Evolutionary conservation across 2,113 vertebrate species (phyloP), one percentile per base, ranked within the genome.

Genomic region (Tachycineta bicolor): DNA sequence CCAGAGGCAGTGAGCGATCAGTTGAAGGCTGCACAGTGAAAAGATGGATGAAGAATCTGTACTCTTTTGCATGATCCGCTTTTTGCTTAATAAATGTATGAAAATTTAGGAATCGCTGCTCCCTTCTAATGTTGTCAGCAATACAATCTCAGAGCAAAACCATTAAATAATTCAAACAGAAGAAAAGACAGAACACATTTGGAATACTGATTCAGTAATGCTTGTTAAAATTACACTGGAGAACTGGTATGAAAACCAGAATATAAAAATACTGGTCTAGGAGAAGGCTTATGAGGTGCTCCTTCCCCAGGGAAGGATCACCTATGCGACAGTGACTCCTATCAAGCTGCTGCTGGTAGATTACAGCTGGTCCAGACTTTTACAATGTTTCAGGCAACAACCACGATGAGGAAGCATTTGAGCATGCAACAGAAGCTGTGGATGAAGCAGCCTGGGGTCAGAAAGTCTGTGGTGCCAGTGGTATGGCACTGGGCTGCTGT

Each of bases 131-230:
- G 37, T 44, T 19, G 11, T 26, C 71, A 88, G 55, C 50, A 59
- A 65, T 17, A 47, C 19, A 80, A 58, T 29, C 83, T 73, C 34
- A 69, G 67, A 75, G 34, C 43, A 83, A 92, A 94, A 15, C 12
- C 49, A 69, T 62, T 73, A 71, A 58, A 85, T 80, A 93, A 88
- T 90, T 92, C 82, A 93, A 89, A 44, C 19, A 81, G 56, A 79
- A 83, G 33, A 71, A 33, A 86, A 74, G 39, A 53, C 67, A 73
- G 41, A 83, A 74, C 11, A 34, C 34, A 47, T 74, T 0, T n/a
- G 29, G 56, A 89, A 93, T 83, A 89, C 24, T 69, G 60, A 95
- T 81, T 90, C 52, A 74, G n/a, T 39, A 37, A 74, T 12, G 14
- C 29, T 81, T 77, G 31, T 83, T 91, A 70, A 93, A 83, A 55